Base-by-base conservation (phyloP, 2,113 vertebrate species). In the Erythrocebus patas region DNA sequence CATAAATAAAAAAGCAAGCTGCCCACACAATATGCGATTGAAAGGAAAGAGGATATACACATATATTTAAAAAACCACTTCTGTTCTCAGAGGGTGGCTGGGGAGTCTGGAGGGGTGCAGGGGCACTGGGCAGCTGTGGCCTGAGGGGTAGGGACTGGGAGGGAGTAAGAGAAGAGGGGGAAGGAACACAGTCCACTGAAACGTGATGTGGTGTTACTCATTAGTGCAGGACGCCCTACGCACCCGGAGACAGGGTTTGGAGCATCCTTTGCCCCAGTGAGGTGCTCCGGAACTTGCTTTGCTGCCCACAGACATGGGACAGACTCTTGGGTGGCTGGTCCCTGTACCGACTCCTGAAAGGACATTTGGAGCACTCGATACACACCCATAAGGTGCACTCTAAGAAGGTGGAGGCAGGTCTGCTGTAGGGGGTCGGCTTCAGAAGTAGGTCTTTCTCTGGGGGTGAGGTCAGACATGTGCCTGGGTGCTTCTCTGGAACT, bases 261-360 rank as follows among this genome's bases (percentile, higher is more conserved):
- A 45, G 40, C 30, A 30, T 20, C 59, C 80, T 64, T 12, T 50
- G 70, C 50, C n/a, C 59, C 18, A 32, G 45, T 0, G 52, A 59
- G 35, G 12, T 2, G 1, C 3, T 16, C 66, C 2, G 3, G 0
- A 20, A 27, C 11, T 2, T 6, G 57, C 17, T 43, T 18, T 20
- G 91, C 43, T 3, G 18, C 79, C 79, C 57, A 40, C 78, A 43
- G 23, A 6, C 1, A 25, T 13, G 25, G 80, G 40, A 1, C 2
- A 9, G 57, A 64, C 18, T 5, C 70, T 5, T 7, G 70, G 25
- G 12, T 12, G 45, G 43, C 57, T 11, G n/a, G 23, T 45, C 22
- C 27, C 23, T 22, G 52, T 35, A 32, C 30, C 68, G 14, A 8
- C 20, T 38, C 79, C 43, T 17, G 52, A 11, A 14, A 35, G 20